Conservation (phyloP, 2,888 invertebrate species). For the Chloroclystis v-ata region DNA sequence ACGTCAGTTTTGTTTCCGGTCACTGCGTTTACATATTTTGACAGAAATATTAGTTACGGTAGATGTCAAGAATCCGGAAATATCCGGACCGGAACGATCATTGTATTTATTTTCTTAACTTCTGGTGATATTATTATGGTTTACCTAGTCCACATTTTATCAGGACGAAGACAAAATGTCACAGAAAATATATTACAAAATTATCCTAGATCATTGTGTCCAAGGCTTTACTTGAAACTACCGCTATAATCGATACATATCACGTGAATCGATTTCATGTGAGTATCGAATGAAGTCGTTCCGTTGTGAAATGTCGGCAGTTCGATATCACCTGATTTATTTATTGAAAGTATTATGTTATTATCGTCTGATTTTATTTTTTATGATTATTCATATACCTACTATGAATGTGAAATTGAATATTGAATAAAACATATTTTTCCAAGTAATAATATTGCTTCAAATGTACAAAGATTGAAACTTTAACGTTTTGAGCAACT, state of each 20-base stretch:
- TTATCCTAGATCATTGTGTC: constrained; percentile 6
- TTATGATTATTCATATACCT: no score
- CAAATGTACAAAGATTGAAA: no score
- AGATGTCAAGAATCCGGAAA: constrained; percentile 2
- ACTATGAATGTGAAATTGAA: no score
- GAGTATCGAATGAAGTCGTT: constrained; percentile 6
- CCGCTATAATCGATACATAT: constrained; percentile 15
- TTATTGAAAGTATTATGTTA: neutral
- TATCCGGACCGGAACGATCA: neutral
- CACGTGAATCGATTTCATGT: constrained; percentile 19
- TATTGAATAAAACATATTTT: no score
- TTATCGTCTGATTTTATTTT: neutral
- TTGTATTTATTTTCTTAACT: neutral
- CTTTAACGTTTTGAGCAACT: constrained; percentile 13
- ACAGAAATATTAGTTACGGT: neutral
- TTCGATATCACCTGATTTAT: no score
- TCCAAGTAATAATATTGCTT: no score
- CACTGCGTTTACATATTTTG: constrained; percentile 10
- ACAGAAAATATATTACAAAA: constrained; percentile 1
- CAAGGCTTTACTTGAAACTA: constrained; percentile 23
- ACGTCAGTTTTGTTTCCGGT: constrained; percentile 8
- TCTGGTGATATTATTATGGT: neutral
- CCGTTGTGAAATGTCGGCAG: constrained; percentile 9
- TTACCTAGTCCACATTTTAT: no score
- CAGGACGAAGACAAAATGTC: no score